Conservation (phyloP, 2,113 vertebrate species). For the Neofelis nebulosa region DNA sequence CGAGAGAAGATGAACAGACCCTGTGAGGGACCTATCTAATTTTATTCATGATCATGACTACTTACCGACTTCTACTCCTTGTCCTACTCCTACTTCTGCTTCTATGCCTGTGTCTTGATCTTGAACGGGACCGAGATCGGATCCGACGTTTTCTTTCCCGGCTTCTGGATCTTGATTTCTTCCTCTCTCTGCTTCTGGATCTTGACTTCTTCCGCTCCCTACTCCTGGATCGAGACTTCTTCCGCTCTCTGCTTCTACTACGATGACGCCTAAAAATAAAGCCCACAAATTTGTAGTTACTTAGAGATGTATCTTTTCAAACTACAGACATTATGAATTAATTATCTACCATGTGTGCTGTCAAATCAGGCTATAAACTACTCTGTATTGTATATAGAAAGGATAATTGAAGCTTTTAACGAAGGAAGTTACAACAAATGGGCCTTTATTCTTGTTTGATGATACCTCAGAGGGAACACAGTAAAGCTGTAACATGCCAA, state of each 20-base stretch:
- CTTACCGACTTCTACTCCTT: slow-evolving; percentile 95
- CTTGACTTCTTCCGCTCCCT: slow-evolving; percentile 94
- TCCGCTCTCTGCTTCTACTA: slow-evolving; percentile 93
- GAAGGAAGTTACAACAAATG: not conserved
- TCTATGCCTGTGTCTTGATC: slow-evolving; percentile 92
- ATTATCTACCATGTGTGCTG: not conserved
- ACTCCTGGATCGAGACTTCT: slow-evolving; percentile 92
- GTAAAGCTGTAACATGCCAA: not conserved
- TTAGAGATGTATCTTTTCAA: not conserved
- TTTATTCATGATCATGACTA: not conserved
- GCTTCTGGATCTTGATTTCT: slow-evolving; percentile 92
- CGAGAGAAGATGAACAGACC: not conserved
- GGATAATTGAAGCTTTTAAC: not conserved
- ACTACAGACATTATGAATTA: not conserved
- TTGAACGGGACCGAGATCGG: slow-evolving; percentile 93
- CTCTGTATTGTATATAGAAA: not conserved
- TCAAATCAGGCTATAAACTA: not conserved
- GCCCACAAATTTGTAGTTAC: not conserved
- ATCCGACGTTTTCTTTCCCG: slow-evolving; percentile 93
- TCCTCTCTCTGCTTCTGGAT: slow-evolving; percentile 90
- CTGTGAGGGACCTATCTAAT: not conserved
- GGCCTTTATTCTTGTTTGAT: not conserved
- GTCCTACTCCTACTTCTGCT: slow-evolving; percentile 94
- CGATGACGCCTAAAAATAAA: slow-evolving; percentile 91
- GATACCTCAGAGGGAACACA: not conserved